A percentile compares a stretch with the other conserved stretches of the same genome.
Conservation (phyloP, 2,888 invertebrate species). For the Gymnocheta viridis region DNA sequence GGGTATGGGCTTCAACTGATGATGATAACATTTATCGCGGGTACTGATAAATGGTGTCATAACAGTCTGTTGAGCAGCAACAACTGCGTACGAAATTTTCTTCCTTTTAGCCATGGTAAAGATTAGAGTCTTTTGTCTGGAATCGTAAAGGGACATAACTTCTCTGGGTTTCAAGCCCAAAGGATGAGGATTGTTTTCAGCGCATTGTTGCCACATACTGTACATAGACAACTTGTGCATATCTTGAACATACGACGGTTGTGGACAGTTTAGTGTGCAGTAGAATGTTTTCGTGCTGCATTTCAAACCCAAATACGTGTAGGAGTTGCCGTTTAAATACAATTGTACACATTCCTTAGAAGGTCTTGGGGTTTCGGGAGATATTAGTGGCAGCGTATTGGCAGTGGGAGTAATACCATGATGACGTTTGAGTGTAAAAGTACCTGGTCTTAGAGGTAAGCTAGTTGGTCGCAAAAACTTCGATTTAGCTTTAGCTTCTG, state of each 20-base stretch:
- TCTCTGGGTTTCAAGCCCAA: conserved; percentile 86
- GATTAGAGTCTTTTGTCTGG: conserved; percentile 85
- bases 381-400: conserved; percentile 91
- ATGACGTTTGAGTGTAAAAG: conserved; percentile 90
- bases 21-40: conserved; percentile 78
- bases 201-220: conserved; percentile 94
- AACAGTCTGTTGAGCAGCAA: conserved; percentile 78
- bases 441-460: conserved; percentile 91
- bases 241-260: conserved; percentile 96
- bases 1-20: conserved; percentile 74
- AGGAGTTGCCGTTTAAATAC: conserved; percentile 94
- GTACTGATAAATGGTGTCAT: conserved; percentile 77
- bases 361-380: conserved; percentile 95
- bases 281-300: conserved; percentile 95
- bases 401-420: conserved; percentile 92
- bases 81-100: conserved; percentile 73
- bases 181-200: conserved; percentile 87
- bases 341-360: conserved; percentile 94
- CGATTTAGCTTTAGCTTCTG: conserved; percentile 74
- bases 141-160: conserved; percentile 89
- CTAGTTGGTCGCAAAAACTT: conserved; percentile 92
- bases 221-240: conserved; percentile 97
- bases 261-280: conserved; percentile 95
- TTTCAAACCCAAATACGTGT: conserved; percentile 94
- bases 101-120: conserved; percentile 75